Evolutionary conservation across 2,113 vertebrate species (phyloP).

Genomic region (Scomber japonicus): DNA sequence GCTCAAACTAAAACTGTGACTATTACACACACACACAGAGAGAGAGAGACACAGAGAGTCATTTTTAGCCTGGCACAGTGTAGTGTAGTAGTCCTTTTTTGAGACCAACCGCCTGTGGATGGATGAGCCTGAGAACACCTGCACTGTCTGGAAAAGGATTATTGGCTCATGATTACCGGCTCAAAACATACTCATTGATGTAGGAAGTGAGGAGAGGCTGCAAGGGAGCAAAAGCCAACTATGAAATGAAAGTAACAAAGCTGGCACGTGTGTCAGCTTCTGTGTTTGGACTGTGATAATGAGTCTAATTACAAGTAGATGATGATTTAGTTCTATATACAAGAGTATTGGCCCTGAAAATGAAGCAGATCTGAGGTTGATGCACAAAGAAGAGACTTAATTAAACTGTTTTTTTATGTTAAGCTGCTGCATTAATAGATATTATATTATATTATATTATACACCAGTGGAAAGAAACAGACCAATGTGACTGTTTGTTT

Average conservation of each 20-base stretch:
- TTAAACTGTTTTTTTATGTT: neutral
- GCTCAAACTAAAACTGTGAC: constrained; percentile 10
- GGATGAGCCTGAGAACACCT: constrained; percentile 34
- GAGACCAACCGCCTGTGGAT: constrained; percentile 13
- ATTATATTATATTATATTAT: neutral
- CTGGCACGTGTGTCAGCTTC: neutral
- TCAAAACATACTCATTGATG: constrained; percentile 8
- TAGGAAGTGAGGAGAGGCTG: neutral
- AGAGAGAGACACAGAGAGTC: neutral
- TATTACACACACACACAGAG: too few species aligned
- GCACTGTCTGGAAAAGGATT: constrained; percentile 18
- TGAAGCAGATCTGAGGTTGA: neutral
- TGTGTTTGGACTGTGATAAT: neutral
- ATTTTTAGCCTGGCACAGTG: constrained; percentile 31
- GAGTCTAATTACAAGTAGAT: neutral
- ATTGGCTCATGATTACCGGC: constrained; percentile 26
- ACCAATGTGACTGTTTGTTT: neutral
- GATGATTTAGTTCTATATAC: neutral
- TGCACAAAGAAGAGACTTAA: neutral
- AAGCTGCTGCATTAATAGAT: neutral
- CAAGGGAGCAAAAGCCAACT: neutral
- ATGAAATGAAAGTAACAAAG: neutral
- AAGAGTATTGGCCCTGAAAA: neutral
- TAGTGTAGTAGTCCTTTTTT: neutral
- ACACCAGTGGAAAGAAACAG: neutral